phyloP scores from a whole-genome alignment of 2,888 invertebrate genomes.

The Acanthococcus lagerstroemiae region DNA sequence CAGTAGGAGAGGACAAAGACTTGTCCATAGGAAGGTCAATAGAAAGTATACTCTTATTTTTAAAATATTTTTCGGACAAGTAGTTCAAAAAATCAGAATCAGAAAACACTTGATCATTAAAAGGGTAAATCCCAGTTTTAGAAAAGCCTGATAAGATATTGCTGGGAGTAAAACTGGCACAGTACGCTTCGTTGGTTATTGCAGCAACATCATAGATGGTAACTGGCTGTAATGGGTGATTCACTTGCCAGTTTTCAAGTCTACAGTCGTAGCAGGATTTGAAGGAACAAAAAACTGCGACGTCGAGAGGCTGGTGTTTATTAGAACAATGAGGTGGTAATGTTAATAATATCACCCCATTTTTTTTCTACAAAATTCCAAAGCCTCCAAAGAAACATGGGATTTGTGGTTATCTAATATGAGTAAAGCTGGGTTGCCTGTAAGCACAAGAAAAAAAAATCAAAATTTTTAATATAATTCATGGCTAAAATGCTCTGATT shows the following conservation, averaged over 20 bases:
- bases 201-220: background rate
- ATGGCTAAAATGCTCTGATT: no score
- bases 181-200: background rate
- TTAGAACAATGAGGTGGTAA: slow-evolving; percentile 41
- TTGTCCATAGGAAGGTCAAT: no score
- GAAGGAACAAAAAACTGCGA: slow-evolving; percentile 35
- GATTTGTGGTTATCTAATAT: slow-evolving; percentile 34
- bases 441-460: no score
- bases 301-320: slow-evolving; percentile 40
- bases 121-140: background rate
- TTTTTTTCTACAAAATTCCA: slow-evolving; percentile 37
- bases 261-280: background rate
- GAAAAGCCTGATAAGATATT: background rate
- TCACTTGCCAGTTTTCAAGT: background rate
- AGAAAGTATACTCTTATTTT: no score
- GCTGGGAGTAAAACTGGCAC: background rate
- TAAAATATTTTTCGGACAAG: no score
- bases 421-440: slow-evolving; percentile 24
- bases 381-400: slow-evolving; percentile 33
- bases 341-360: slow-evolving; percentile 40
- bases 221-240: background rate
- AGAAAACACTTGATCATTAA: background rate
- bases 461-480: no score
- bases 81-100: background rate
- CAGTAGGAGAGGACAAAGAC: no score